A percentile compares a stretch with the other conserved stretches of the same genome.
Conservation (phyloP, 2,888 invertebrate species). For the Drosophila sordidula region DNA sequence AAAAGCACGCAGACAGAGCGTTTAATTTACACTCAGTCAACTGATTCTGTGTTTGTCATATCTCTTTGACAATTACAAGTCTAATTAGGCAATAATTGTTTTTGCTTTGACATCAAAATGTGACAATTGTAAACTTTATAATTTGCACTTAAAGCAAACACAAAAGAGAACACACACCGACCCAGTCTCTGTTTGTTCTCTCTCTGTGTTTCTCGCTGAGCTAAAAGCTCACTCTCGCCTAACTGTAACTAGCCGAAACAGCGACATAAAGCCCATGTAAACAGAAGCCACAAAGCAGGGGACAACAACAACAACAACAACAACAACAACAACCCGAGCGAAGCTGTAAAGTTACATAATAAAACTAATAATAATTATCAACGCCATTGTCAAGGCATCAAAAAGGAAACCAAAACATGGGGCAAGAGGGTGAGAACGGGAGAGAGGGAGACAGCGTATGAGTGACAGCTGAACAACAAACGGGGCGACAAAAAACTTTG, state of each 20-base stretch:
- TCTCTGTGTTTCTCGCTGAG: neutral
- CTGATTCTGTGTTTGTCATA: neutral
- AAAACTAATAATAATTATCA: conserved; percentile 82
- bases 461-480: conserved; percentile 12
- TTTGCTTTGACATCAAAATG: conserved; percentile 43
- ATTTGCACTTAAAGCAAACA: conserved; percentile 38
- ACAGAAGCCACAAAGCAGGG: conserved; percentile 49
- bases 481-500: conserved; percentile 43
- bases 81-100: conserved; percentile 63
- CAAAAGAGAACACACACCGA: conserved; percentile 3
- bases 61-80: conserved; percentile 22
- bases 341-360: conserved; percentile 78
- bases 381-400: conserved; percentile 74
- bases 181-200: neutral
- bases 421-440: neutral
- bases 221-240: conserved; percentile 8
- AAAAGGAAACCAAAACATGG: conserved; percentile 32
- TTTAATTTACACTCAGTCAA: neutral
- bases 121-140: conserved; percentile 55
- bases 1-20: conserved; percentile 3
- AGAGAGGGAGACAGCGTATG: neutral
- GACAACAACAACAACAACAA: too few species aligned
- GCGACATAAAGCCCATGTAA: conserved; percentile 62
- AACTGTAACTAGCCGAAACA: conserved; percentile 52
- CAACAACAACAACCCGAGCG: conserved; percentile 6